phyloP scores from a whole-genome alignment of 2,113 vertebrate species.

The Gymnobelideus leadbeateri region DNA sequence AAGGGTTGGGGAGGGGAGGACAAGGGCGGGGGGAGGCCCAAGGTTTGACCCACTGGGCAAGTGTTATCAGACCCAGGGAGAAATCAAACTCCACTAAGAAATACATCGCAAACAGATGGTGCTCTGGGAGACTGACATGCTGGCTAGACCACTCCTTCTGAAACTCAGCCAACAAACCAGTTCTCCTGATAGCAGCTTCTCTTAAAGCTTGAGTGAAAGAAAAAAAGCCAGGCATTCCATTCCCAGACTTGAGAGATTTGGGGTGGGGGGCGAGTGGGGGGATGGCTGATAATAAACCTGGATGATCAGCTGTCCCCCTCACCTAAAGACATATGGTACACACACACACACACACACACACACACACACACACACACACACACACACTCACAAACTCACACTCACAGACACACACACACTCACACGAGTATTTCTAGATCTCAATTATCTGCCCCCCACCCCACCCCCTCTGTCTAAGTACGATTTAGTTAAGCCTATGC shows the following conservation, averaged over 20 bases:
- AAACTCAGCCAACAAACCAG: not conserved
- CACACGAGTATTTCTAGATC: not conserved
- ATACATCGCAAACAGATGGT: not conserved
- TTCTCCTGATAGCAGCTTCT: not conserved
- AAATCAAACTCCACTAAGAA: not conserved
- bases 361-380: too few relatives aligned
- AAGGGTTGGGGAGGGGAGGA: not conserved
- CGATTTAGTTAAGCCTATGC: not conserved
- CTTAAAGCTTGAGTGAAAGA: not conserved
- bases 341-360: not conserved
- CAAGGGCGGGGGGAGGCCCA: not conserved
- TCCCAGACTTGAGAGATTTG: not conserved
- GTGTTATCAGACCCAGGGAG: not conserved
- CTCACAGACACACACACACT: too few relatives aligned
- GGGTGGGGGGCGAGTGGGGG: too few relatives aligned
- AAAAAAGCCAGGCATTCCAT: not conserved
- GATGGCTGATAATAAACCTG: not conserved
- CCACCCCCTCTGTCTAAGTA: not conserved
- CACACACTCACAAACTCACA: too few relatives aligned
- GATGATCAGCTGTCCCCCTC: not conserved
- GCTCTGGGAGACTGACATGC: not conserved
- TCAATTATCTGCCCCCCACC: not conserved
- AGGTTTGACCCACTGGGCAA: not conserved
- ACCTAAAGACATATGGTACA: not conserved
- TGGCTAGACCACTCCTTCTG: not conserved